Evolutionary conservation across 2,113 vertebrate genomes (phyloP).

Genomic region (Grantiella picta): DNA sequence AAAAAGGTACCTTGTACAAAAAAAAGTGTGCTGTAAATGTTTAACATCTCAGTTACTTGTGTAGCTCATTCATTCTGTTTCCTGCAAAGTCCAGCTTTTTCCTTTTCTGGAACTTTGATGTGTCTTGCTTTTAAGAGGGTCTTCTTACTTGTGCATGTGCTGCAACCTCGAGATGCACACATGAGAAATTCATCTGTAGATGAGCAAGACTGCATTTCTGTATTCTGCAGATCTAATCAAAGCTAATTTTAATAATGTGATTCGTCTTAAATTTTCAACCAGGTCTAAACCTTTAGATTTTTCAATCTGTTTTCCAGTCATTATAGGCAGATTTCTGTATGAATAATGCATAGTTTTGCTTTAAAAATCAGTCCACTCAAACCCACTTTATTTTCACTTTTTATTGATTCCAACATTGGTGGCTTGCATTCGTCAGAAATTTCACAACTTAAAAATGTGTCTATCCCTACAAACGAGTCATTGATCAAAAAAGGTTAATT

Average conservation of each 20-base stretch:
- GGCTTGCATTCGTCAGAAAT: neutral
- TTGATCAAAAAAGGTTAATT: constrained; percentile 46
- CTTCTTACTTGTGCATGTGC: neutral
- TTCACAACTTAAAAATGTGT: constrained; percentile 37
- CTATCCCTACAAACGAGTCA: neutral
- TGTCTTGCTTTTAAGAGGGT: neutral
- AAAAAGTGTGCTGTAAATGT: neutral
- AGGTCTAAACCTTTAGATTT: constrained; percentile 2
- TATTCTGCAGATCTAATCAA: constrained; percentile 19
- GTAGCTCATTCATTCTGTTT: neutral
- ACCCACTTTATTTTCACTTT: constrained; percentile 37
- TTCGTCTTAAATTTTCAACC: constrained; percentile 33
- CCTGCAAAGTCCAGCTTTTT: neutral
- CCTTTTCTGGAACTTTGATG: neutral
- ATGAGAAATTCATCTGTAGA: neutral
- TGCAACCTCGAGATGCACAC: neutral
- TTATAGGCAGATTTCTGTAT: constrained; percentile 19
- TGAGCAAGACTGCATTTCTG: neutral
- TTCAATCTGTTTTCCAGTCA: neutral
- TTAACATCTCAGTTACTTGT: neutral
- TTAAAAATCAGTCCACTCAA: neutral
- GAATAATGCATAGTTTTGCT: constrained; percentile 34
- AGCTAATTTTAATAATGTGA: constrained; percentile 20
- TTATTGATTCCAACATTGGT: constrained; percentile 29
- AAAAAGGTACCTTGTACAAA: neutral